A percentile compares a stretch with the other conserved stretches of the same genome.
Evolutionary conservation across 2,113 vertebrate species (phyloP).

Genomic region (Pseudolaguvia tuberculata): DNA sequence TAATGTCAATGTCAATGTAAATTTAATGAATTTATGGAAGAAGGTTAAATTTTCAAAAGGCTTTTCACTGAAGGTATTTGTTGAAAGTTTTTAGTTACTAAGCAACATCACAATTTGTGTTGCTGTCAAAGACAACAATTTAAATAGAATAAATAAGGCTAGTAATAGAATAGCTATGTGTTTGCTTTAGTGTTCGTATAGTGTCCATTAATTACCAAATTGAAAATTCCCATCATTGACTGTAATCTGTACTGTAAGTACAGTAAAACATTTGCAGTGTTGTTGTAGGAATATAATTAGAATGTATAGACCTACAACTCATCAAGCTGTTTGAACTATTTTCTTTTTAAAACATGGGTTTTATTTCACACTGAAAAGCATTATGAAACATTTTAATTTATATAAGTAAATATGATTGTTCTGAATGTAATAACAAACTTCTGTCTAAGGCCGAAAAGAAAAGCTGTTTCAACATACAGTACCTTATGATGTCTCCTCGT

Average conservation of each 20-base stretch:
- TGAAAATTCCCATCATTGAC: not conserved
- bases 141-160: not conserved
- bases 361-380: not conserved
- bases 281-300: not conserved
- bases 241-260: not conserved
- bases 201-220: too few relatives aligned
- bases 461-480: constrained; percentile 7
- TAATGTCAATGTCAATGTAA: too few relatives aligned
- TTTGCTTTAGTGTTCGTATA: not conserved
- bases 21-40: not conserved
- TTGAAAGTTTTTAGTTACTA: not conserved
- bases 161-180: not conserved
- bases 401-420: not conserved
- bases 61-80: not conserved
- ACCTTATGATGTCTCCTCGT: not conserved
- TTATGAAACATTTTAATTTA: not conserved
- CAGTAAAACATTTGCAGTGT: not conserved
- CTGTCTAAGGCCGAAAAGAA: not conserved
- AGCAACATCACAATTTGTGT: not conserved
- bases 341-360: not conserved
- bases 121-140: not conserved
- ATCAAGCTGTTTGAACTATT: not conserved
- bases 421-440: not conserved
- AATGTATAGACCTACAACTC: not conserved
- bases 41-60: not conserved